phyloP scores from a whole-genome alignment of 2,113 vertebrate genomes.

The Petromus typicus region DNA sequence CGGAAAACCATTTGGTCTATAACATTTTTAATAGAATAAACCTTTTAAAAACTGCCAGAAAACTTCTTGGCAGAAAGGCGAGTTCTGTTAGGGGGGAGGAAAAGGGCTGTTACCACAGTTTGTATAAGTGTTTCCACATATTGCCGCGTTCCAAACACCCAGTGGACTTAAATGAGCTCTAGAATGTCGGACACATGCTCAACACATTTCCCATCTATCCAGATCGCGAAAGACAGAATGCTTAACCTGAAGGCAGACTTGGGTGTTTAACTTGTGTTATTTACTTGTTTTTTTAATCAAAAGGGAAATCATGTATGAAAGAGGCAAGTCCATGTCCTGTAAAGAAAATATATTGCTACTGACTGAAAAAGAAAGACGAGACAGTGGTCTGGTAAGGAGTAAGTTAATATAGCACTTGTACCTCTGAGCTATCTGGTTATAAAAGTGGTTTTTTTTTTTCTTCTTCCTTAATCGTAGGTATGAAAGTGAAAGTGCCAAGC shows the following conservation, averaged over 20 bases:
- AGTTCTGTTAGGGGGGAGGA: slow-evolving; percentile 80
- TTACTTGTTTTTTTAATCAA: slow-evolving; percentile 69
- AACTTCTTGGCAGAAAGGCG: slow-evolving; percentile 87
- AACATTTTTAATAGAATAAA: slow-evolving; percentile 88
- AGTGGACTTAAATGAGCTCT: slow-evolving; percentile 84
- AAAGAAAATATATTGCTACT: slow-evolving; percentile 81
- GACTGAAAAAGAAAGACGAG: slow-evolving; percentile 69
- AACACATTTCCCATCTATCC: slow-evolving; percentile 85
- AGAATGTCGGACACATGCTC: slow-evolving; percentile 85
- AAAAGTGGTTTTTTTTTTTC: neutral
- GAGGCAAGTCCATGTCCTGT: slow-evolving; percentile 81
- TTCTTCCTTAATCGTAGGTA: slow-evolving; percentile 82
- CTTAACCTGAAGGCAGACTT: slow-evolving; percentile 83
- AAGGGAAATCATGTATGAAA: slow-evolving; percentile 81
- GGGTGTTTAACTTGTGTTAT: neutral
- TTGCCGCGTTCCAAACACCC: slow-evolving; percentile 85
- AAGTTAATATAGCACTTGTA: slow-evolving; percentile 81
- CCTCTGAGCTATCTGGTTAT: slow-evolving; percentile 77
- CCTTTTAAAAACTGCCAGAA: slow-evolving; percentile 89
- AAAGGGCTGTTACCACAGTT: slow-evolving; percentile 80
- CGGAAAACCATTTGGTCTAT: slow-evolving; percentile 86
- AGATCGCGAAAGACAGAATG: slow-evolving; percentile 70
- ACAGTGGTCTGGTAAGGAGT: slow-evolving; percentile 73
- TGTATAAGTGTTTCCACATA: slow-evolving; percentile 88
- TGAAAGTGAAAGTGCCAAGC: slow-evolving; percentile 83